These are phyloP conservation scores for Ligdia adustata DNA, from an alignment of 2,888 invertebrate genomes.

Conservation along the genomic window DNA sequence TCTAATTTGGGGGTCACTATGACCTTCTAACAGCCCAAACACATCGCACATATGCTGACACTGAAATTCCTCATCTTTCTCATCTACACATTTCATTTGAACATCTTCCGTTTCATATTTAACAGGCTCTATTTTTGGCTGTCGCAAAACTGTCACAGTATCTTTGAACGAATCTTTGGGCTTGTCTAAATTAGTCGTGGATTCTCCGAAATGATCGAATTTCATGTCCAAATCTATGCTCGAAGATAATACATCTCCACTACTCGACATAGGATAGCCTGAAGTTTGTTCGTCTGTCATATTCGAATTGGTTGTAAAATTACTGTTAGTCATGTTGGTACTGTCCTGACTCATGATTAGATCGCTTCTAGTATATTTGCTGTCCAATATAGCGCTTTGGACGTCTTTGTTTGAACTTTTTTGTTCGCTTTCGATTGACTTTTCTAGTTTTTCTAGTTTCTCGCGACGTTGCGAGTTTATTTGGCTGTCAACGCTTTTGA, in stretches of 20 bases:
- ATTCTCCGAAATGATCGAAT: constrained; percentile 86
- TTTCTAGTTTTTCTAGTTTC: constrained; percentile 61
- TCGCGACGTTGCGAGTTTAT: constrained; percentile 41
- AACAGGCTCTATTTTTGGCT: constrained; percentile 46
- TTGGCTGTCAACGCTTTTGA: constrained; percentile 72
- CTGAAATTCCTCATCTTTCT: constrained; percentile 51
- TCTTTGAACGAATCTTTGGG: constrained; percentile 42
- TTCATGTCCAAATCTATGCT: constrained; percentile 84
- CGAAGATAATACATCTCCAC: constrained; percentile 65
- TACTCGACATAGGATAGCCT: constrained; percentile 74
- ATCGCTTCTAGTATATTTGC: constrained; percentile 60
- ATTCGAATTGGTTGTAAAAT: constrained; percentile 73
- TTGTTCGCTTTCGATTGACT: constrained; percentile 65
- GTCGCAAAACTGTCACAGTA: constrained; percentile 43
- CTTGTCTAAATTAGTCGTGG: constrained; percentile 63
- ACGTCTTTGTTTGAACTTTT: constrained; percentile 71
- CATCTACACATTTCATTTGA: constrained; percentile 38
- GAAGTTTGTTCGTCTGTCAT: constrained; percentile 73
- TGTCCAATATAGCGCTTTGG: constrained; percentile 69
- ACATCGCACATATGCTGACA: constrained; percentile 88
- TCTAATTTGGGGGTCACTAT: constrained; percentile 92
- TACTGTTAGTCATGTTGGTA: constrained; percentile 74
- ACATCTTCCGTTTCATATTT: constrained; percentile 56
- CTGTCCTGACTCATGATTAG: constrained; percentile 66
- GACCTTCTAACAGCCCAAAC: constrained; percentile 85